Conservation (phyloP, 53 echinoderm and acorn worm genomes). For the Mesocentrotus franciscanus region DNA sequence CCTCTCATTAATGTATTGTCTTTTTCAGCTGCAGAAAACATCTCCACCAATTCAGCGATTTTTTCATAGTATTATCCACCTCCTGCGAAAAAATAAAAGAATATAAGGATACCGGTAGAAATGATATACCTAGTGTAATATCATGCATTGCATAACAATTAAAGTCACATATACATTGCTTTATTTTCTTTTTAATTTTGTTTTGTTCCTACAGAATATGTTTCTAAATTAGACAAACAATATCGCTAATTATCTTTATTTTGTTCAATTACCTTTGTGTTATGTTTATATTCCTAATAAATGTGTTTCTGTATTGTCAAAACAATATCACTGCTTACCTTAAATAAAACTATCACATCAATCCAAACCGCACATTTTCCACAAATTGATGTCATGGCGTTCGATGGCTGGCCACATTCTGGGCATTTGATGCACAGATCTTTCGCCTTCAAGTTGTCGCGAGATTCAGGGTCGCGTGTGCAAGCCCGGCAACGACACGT, state of each 20-base stretch:
- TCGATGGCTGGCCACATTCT: conserved; percentile 43
- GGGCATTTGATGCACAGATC: conserved; percentile 61
- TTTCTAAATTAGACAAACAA: background rate
- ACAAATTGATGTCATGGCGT: background rate
- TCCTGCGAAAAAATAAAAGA: conserved; percentile 5
- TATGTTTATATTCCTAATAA: too few species aligned
- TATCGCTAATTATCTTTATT: too few species aligned
- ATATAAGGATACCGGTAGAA: background rate
- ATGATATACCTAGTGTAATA: too few species aligned
- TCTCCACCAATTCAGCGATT: background rate
- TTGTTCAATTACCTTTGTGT: too few species aligned
- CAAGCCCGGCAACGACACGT: conserved; percentile 83
- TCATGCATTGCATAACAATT: too few species aligned
- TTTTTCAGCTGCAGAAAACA: background rate
- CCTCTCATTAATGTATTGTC: background rate
- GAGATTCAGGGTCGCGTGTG: background rate
- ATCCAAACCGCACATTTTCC: background rate
- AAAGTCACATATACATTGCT: too few species aligned
- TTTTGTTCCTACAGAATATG: background rate
- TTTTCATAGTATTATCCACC: background rate
- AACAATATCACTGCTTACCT: background rate
- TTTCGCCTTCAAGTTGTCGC: background rate
- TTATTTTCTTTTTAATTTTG: background rate
- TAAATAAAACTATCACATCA: background rate
- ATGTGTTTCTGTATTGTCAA: background rate